Percentiles rank a stretch among this genome's conserved stretches.
phyloP scores from a whole-genome alignment of 64 coral and sea anemone genomes.

The Exaiptasia diaphana region DNA sequence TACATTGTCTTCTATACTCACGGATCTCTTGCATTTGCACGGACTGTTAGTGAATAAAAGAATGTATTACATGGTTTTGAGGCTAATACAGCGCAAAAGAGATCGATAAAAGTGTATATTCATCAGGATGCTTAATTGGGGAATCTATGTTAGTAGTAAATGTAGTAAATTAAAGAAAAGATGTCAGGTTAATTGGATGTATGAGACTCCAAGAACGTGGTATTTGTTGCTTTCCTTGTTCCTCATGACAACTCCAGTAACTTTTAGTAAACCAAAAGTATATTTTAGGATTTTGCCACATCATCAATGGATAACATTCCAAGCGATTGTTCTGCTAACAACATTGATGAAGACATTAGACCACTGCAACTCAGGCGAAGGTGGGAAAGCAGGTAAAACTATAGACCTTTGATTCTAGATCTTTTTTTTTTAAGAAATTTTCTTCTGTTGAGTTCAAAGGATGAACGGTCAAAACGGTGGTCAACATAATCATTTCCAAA shows the following conservation, averaged over 20 bases:
- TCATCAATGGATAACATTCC: conserved; percentile 62
- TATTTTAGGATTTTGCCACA: conserved; percentile 82
- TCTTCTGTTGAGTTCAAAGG: not conserved
- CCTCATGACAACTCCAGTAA: too few relatives aligned
- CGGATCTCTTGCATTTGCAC: too few relatives aligned
- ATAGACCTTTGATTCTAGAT: not conserved
- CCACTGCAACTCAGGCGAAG: conserved; percentile 38
- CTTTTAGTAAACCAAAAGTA: too few relatives aligned
- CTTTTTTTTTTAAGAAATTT: not conserved
- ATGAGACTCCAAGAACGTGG: not conserved
- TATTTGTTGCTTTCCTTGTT: not conserved
- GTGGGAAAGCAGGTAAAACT: conserved; percentile 64
- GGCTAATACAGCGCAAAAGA: too few relatives aligned
- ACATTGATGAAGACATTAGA: conserved; percentile 56
- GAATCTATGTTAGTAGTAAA: not conserved
- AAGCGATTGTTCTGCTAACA: not conserved
- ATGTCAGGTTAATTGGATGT: not conserved
- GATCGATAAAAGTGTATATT: not conserved
- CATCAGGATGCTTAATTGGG: not conserved
- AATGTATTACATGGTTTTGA: too few relatives aligned
- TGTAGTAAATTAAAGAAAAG: not conserved
- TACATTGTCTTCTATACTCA: too few relatives aligned
- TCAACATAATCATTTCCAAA: not conserved
- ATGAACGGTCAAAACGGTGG: not conserved
- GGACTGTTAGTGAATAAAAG: too few relatives aligned